Evolutionary conservation across 2,113 vertebrate species (phyloP), one percentile per base, ranked within the genome.

Genomic region (Polypterus bichir): DNA sequence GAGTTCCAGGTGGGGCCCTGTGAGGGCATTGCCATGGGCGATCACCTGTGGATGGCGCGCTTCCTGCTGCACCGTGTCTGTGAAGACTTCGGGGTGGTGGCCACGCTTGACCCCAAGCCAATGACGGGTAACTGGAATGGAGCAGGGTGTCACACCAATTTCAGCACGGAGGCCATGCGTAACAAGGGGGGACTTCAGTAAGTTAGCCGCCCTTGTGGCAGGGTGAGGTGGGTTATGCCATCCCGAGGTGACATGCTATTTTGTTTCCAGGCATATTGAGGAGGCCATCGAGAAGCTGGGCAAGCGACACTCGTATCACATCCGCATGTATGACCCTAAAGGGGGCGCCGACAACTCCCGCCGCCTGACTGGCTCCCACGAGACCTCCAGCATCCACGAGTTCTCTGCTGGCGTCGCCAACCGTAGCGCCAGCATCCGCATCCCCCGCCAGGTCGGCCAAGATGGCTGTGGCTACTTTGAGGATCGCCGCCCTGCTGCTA

Each of bases 21-120:
- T 0, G 77, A 83, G 60, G 87, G 87, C 9, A 78, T 91, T 0
- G 85, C 87, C 47, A 84, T 89, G 78, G 89, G 83, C 0, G 92
- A 94, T 71, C 89, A 93, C 6, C 78, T 93, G 48, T 92, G 91
- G 89, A 83, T 92, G 66, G 73, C 89, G 4, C 85, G 88, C 0
- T 92, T 83, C 75, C 79, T 94, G 67, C 74, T 95, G 55, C 83
- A 92, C 62, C 88, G 89, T 0, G 82, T 93, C 57, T 84, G 88
- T 0, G 91, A 92, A 74, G 86, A 83, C 27, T 82, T 85, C 7
- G 78, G 79, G 6, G 71, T 86, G 0, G 72, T 84, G 46, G 84
- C 86, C 47, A 77, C 81, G 0, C 64, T 91, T 57, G 89, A 90
- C 64, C 89, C 90, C 56, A 93, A 92, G 70, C 87, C 86, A 0